Evolutionary conservation across 2,888 invertebrate species (phyloP).

Genomic region (Helicoverpa assulta): DNA sequence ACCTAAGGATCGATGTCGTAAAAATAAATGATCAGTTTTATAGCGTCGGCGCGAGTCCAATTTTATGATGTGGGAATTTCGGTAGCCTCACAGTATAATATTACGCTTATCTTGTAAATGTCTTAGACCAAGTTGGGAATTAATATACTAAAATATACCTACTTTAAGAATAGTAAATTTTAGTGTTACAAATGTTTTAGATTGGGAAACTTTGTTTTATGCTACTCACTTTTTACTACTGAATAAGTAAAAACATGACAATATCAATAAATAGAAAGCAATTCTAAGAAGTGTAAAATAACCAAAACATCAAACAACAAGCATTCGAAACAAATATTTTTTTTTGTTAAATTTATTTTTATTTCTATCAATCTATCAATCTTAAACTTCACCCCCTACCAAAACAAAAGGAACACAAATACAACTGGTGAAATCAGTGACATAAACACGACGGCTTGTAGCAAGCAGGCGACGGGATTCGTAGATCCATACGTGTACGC

Average conservation of each 20-base stretch:
- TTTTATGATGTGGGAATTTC: constrained; percentile 85
- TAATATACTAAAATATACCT: constrained; percentile 47
- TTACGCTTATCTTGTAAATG: constrained; percentile 73
- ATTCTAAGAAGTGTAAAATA: neutral
- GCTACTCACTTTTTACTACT: neutral
- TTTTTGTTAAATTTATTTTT: neutral
- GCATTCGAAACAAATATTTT: neutral
- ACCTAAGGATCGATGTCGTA: constrained; percentile 80
- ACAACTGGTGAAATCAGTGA: constrained; percentile 1
- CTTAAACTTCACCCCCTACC: neutral
- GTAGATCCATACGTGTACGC: constrained; percentile 30
- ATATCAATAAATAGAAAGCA: neutral
- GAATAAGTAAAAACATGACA: neutral
- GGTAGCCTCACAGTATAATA: constrained; percentile 77
- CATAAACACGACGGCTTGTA: constrained; percentile 12
- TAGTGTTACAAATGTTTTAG: constrained; percentile 12
- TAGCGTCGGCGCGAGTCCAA: constrained; percentile 75
- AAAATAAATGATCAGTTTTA: constrained; percentile 85
- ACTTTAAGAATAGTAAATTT: constrained; percentile 37
- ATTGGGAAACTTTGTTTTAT: constrained; percentile 1
- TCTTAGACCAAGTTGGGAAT: constrained; percentile 48
- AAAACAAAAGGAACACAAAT: neutral
- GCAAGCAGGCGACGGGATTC: constrained; percentile 7
- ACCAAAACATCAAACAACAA: neutral
- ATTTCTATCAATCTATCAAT: neutral